Evolutionary conservation across 2,888 invertebrate genomes (phyloP).

Genomic region (Acronicta psi): DNA sequence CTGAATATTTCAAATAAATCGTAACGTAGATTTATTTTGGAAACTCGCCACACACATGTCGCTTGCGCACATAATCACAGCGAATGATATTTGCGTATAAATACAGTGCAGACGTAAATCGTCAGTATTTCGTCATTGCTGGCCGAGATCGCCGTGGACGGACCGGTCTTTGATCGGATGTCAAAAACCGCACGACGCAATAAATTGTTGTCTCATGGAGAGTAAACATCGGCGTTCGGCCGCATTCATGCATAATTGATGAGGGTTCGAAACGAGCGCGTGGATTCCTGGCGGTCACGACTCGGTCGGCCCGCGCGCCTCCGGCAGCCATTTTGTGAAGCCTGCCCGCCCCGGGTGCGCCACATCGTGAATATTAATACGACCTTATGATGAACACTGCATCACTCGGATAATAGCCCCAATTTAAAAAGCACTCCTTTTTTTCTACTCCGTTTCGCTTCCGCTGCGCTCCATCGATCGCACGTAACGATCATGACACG

Average conservation of each 20-base stretch:
- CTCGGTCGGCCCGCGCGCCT: constrained; percentile 77
- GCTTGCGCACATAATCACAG: constrained; percentile 34
- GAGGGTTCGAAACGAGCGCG: constrained; percentile 83
- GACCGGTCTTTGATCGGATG: constrained; percentile 80
- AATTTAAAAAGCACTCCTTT: constrained; percentile 63
- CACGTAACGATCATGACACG: constrained; percentile 76
- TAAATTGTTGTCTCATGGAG: constrained; percentile 87
- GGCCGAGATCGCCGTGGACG: constrained; percentile 61
- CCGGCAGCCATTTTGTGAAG: constrained; percentile 87
- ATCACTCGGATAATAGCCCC: constrained; percentile 63
- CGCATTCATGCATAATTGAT: constrained; percentile 89
- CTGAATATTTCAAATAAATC: neutral
- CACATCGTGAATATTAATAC: constrained; percentile 82
- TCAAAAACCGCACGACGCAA: constrained; percentile 87
- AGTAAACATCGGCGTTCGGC: constrained; percentile 86
- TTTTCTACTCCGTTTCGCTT: constrained; percentile 66
- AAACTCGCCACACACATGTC: constrained; percentile 37
- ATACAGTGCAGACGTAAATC: constrained; percentile 63
- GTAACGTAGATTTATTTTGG: constrained; percentile 2
- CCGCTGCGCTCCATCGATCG: constrained; percentile 71
- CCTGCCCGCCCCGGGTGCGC: constrained; percentile 78
- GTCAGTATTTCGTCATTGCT: constrained; percentile 74
- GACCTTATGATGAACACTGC: constrained; percentile 71
- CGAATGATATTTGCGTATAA: constrained; percentile 57
- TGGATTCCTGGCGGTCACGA: constrained; percentile 88